A percentile compares a stretch with the other conserved stretches of the same genome.
phyloP scores from a whole-genome alignment of 2,113 vertebrate genomes.

The Heteronetta atricapilla region DNA sequence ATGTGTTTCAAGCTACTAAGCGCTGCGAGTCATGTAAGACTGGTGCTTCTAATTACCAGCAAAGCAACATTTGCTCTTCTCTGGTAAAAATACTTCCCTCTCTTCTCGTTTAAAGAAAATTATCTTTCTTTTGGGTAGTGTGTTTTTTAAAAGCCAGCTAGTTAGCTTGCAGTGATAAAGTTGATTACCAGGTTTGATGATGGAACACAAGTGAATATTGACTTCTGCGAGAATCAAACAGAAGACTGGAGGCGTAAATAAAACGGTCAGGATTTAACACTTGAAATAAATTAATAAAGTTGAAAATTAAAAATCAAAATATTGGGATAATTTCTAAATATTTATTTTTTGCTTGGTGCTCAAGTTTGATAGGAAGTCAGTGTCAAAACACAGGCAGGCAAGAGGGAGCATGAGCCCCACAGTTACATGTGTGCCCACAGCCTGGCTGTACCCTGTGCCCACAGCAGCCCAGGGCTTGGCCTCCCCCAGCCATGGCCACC shows the following conservation, averaged over 20 bases:
- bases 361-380: constrained; percentile 44
- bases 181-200: constrained; percentile 74
- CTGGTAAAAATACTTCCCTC: constrained; percentile 58
- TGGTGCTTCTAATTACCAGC: constrained; percentile 79
- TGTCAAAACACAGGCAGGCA: not conserved
- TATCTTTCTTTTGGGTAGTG: constrained; percentile 63
- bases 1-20: constrained; percentile 75
- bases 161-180: constrained; percentile 72
- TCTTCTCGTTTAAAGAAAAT: constrained; percentile 68
- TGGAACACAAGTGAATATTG: constrained; percentile 67
- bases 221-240: constrained; percentile 71
- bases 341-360: constrained; percentile 69
- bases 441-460: no score
- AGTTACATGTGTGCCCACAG: no score
- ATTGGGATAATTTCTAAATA: constrained; percentile 79
- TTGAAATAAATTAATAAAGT: constrained; percentile 78
- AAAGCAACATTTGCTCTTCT: constrained; percentile 71
- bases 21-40: constrained; percentile 76
- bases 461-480: not conserved
- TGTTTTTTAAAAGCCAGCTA: constrained; percentile 57
- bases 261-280: constrained; percentile 68
- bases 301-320: constrained; percentile 82
- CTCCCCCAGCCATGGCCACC: not conserved
- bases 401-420: not conserved
- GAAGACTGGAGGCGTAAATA: constrained; percentile 67